These are phyloP conservation scores for Gasteruption jaculator DNA, from an alignment of 2,888 invertebrate genomes.

Conservation along the genomic window DNA sequence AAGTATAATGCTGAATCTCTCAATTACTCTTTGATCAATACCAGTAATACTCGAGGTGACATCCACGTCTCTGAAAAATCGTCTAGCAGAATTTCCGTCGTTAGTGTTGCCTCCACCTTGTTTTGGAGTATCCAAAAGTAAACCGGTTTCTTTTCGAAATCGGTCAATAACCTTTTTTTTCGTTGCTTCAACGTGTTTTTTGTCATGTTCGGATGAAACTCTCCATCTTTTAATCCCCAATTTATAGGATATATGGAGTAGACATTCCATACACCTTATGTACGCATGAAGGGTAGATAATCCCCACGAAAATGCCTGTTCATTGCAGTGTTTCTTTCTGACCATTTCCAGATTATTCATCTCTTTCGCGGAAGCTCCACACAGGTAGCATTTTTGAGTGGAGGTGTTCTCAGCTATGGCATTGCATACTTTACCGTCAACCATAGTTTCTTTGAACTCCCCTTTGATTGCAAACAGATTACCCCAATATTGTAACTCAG, in stretches of 20 bases:
- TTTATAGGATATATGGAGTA: conserved; percentile 18
- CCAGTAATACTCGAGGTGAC: no score
- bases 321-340: background rate
- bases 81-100: conserved; percentile 18
- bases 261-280: conserved; percentile 18
- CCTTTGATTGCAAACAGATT: no score
- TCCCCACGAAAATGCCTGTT: conserved; percentile 13
- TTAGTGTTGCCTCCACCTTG: conserved; percentile 14
- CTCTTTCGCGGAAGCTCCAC: background rate
- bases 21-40: no score
- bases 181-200: background rate
- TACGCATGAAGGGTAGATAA: conserved; percentile 17
- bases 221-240: conserved; percentile 16
- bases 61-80: conserved; percentile 17
- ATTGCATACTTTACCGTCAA: background rate
- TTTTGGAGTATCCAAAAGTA: conserved; percentile 14
- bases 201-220: background rate
- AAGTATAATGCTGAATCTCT: no score
- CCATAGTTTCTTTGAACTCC: no score
- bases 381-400: background rate
- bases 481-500: no score
- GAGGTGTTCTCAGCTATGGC: background rate
- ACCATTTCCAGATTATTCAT: background rate
- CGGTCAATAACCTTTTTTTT: conserved; percentile 10
- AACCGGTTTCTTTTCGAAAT: conserved; percentile 13